phyloP scores from a whole-genome alignment of 2,113 vertebrate species.

The Menura novaehollandiae region DNA sequence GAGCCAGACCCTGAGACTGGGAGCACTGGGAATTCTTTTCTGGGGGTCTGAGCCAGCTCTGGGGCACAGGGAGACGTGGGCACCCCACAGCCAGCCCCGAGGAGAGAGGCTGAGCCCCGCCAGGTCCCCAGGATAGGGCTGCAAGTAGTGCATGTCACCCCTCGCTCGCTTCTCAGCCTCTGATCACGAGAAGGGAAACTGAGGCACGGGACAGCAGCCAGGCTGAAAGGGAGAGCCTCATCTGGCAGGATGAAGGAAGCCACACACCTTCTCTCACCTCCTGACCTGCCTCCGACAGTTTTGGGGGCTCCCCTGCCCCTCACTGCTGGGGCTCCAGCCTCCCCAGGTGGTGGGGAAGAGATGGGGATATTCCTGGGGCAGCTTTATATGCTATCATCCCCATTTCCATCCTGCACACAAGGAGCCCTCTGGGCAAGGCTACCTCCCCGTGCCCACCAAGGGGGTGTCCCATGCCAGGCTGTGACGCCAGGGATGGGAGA shows the following conservation, averaged over 20 bases:
- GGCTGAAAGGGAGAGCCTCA: background rate
- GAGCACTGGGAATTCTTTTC: background rate
- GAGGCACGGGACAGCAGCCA: background rate
- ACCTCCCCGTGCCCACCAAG: too few species aligned
- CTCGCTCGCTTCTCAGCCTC: background rate
- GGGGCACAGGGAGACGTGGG: background rate
- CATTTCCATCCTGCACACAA: background rate
- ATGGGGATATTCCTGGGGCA: background rate
- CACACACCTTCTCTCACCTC: background rate
- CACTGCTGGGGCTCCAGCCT: background rate
- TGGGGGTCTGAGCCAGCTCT: background rate
- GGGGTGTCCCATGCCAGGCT: background rate
- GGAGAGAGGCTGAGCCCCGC: background rate
- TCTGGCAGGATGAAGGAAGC: background rate
- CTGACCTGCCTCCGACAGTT: background rate
- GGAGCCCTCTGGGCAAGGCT: background rate
- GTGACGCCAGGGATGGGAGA: background rate
- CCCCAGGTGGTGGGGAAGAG: fast-evolving
- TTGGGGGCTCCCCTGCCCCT: background rate
- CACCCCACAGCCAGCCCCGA: background rate
- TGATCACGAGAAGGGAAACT: background rate
- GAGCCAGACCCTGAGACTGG: background rate
- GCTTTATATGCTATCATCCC: background rate
- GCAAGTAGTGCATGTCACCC: background rate
- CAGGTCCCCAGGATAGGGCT: background rate